Evolutionary conservation across 2,888 invertebrate genomes (phyloP).

Genomic region (Cantharis nigra): DNA sequence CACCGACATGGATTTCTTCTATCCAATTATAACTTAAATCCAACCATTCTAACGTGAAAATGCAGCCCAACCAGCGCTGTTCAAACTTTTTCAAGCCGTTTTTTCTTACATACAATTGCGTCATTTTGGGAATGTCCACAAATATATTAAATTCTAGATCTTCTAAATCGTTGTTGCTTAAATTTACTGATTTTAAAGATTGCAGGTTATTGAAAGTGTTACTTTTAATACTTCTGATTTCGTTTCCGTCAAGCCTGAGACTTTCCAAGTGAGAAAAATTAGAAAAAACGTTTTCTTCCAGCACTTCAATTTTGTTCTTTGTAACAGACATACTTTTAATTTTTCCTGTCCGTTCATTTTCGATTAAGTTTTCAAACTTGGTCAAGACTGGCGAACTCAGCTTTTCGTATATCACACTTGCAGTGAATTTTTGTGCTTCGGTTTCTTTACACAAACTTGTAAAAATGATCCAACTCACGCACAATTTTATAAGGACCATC

Average conservation of each 20-base stretch:
- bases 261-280: neutral
- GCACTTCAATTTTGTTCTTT: neutral
- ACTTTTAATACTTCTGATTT: conserved; percentile 4
- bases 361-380: neutral
- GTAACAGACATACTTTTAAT: neutral
- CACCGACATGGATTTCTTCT: neutral
- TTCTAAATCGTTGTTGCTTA: conserved; percentile 6
- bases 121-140: neutral
- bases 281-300: neutral
- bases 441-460: neutral
- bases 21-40: conserved; percentile 5
- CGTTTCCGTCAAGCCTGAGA: neutral
- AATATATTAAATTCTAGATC: conserved; percentile 8
- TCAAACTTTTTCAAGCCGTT: conserved; percentile 5
- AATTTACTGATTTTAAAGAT: neutral
- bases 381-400: neutral
- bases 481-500: neutral
- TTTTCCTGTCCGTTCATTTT: neutral
- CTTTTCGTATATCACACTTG: neutral
- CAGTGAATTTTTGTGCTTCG: neutral
- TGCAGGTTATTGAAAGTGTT: conserved; percentile 6
- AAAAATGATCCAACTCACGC: neutral
- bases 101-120: neutral
- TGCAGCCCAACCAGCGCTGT: conserved; percentile 11
- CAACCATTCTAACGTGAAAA: neutral